Evolutionary conservation across 2,888 invertebrate species (phyloP).

Genomic region (Nyleta sp.): DNA sequence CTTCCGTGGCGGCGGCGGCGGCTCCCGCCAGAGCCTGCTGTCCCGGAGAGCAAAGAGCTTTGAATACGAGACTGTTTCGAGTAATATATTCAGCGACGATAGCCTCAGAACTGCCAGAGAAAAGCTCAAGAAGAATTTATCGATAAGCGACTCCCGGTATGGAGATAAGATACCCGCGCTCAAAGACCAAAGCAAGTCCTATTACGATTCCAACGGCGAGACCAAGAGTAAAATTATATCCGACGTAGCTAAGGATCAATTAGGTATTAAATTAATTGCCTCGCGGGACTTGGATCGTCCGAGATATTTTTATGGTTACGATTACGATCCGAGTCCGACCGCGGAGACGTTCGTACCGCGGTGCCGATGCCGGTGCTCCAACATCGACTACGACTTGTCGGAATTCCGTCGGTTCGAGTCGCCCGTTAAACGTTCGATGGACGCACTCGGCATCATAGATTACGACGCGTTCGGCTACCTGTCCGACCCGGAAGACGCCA

Average conservation of each 20-base stretch:
- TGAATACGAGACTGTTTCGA: slow-evolving; percentile 78
- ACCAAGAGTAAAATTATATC: slow-evolving; percentile 56
- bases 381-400: slow-evolving; percentile 53
- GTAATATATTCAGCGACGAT: slow-evolving; percentile 81
- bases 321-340: slow-evolving; percentile 84
- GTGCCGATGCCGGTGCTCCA: slow-evolving; percentile 78
- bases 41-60: slow-evolving; percentile 77
- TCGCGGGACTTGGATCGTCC: slow-evolving; percentile 63
- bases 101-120: slow-evolving; percentile 79
- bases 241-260: slow-evolving; percentile 65
- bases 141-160: slow-evolving; percentile 78
- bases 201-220: slow-evolving; percentile 79
- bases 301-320: slow-evolving; percentile 84
- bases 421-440: slow-evolving; percentile 61
- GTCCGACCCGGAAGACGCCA: slow-evolving; percentile 68
- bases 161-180: slow-evolving; percentile 79
- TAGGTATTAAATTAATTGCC: slow-evolving; percentile 31
- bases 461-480: slow-evolving; percentile 62
- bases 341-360: slow-evolving; percentile 83
- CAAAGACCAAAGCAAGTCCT: slow-evolving; percentile 79
- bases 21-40: slow-evolving; percentile 64
- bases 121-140: slow-evolving; percentile 79
- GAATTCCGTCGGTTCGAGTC: slow-evolving; percentile 59
- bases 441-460: slow-evolving; percentile 65
- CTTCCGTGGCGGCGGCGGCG: slow-evolving; percentile 34